Evolutionary conservation across 1,140 invertebrate genomes (phyloP).

Genomic region (Ctenoplectra terminalis): DNA sequence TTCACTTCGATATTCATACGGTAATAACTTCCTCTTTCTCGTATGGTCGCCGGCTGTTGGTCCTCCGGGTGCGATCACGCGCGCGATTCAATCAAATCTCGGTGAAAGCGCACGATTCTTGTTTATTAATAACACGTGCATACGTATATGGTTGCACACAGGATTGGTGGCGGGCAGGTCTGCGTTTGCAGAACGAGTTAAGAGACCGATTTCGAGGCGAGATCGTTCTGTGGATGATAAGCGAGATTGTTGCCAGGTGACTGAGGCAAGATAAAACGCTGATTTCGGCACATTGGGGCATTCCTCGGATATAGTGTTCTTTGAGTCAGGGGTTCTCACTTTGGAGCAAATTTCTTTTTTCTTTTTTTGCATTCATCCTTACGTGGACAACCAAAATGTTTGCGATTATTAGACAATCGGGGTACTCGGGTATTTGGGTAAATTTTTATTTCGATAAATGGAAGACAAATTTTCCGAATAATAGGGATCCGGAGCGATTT

Average conservation of each 20-base stretch:
- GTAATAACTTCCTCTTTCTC: constrained; percentile 54
- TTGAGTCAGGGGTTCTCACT: not conserved
- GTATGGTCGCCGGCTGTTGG: not conserved
- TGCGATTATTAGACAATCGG: too few relatives aligned
- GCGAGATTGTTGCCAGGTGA: constrained; percentile 41
- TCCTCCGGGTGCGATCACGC: constrained; percentile 36
- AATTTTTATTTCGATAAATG: too few relatives aligned
- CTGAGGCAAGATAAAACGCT: constrained; percentile 35
- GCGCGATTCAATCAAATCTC: constrained; percentile 54
- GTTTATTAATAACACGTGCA: constrained; percentile 61
- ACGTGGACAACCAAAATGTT: too few relatives aligned
- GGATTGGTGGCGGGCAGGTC: too few relatives aligned
- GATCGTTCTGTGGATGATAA: constrained; percentile 30
- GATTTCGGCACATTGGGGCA: constrained; percentile 35
- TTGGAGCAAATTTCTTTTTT: too few relatives aligned
- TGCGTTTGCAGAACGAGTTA: constrained; percentile 3
- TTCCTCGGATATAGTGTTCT: not conserved
- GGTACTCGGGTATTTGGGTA: too few relatives aligned
- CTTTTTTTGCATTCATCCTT: too few relatives aligned
- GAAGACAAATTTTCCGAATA: too few relatives aligned
- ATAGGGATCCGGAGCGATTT: too few relatives aligned
- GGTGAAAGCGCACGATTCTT: constrained; percentile 58
- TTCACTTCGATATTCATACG: constrained; percentile 48
- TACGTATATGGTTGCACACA: too few relatives aligned
- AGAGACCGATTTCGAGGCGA: not conserved